These are phyloP conservation scores for Oryzias woworae DNA, from an alignment of 2,113 vertebrate species.

Conservation along the genomic window DNA sequence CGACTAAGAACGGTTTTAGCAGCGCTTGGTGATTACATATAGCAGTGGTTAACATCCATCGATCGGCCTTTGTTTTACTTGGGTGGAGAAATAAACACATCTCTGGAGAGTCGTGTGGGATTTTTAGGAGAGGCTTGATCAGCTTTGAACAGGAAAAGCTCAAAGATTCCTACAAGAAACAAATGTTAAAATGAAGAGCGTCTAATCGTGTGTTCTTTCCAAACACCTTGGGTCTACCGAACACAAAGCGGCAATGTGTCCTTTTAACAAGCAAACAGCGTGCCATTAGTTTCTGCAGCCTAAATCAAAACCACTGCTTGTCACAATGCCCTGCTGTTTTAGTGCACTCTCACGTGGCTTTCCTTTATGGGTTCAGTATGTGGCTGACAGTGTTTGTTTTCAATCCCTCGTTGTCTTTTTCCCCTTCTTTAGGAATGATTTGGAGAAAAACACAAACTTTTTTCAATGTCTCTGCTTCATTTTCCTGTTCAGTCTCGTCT, in stretches of 20 bases:
- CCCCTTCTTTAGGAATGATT: conserved; percentile 16
- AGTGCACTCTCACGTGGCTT: conserved; percentile 25
- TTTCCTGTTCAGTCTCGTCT: neutral
- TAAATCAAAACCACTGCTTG: conserved; percentile 52
- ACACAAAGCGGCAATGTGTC: conserved; percentile 24
- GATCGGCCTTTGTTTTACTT: no score
- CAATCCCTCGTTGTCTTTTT: conserved; percentile 10
- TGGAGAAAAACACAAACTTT: conserved; percentile 11
- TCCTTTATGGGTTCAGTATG: conserved; percentile 30
- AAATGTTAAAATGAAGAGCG: neutral
- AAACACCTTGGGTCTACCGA: conserved; percentile 24
- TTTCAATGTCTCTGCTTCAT: conserved; percentile 1
- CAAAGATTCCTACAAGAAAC: neutral
- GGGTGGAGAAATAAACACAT: no score
- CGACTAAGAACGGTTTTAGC: no score
- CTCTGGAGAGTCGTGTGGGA: no score
- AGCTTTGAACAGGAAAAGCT: no score
- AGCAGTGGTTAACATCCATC: no score
- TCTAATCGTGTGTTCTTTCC: neutral
- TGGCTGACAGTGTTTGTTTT: conserved; percentile 35
- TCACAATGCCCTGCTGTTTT: conserved; percentile 47
- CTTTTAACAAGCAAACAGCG: conserved; percentile 39
- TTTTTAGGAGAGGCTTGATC: no score
- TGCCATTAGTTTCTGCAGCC: conserved; percentile 45
- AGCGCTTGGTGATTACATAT: no score